phyloP scores from a whole-genome alignment of 2,113 vertebrate species.

The Mormoops blainvillei region DNA sequence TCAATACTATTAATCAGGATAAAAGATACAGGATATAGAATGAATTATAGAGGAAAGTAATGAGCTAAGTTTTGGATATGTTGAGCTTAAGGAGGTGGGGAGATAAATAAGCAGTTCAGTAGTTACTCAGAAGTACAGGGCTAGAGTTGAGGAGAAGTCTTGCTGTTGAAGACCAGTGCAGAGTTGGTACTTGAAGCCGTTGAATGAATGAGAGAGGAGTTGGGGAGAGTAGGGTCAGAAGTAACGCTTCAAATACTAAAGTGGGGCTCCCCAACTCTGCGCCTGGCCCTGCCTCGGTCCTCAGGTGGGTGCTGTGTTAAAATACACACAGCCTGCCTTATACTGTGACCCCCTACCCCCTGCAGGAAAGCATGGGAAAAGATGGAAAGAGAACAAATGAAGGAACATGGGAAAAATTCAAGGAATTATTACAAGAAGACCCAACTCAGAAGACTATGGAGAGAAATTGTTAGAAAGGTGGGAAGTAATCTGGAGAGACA shows the following conservation, averaged over 20 bases:
- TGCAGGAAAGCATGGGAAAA: not conserved
- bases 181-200: not conserved
- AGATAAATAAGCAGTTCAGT: not conserved
- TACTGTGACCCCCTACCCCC: not conserved
- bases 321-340: not conserved
- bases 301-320: accelerated
- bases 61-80: not conserved
- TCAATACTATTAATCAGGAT: not conserved
- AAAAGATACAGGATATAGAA: not conserved
- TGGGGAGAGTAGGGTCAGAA: not conserved
- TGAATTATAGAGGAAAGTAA: not conserved
- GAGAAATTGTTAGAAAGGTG: not conserved
- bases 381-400: not conserved
- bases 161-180: not conserved
- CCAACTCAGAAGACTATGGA: not conserved
- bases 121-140: not conserved
- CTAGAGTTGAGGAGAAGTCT: not conserved
- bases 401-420: not conserved
- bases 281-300: accelerated
- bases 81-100: not conserved
- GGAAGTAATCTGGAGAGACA: not conserved
- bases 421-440: not conserved
- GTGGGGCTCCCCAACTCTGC: not conserved
- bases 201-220: not conserved
- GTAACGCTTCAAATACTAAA: not conserved